A percentile compares a stretch with the other conserved stretches of the same genome.
Evolutionary conservation across 2,797 vertebrate genomes (phyloP).

Genomic region (Danio tinwini): DNA sequence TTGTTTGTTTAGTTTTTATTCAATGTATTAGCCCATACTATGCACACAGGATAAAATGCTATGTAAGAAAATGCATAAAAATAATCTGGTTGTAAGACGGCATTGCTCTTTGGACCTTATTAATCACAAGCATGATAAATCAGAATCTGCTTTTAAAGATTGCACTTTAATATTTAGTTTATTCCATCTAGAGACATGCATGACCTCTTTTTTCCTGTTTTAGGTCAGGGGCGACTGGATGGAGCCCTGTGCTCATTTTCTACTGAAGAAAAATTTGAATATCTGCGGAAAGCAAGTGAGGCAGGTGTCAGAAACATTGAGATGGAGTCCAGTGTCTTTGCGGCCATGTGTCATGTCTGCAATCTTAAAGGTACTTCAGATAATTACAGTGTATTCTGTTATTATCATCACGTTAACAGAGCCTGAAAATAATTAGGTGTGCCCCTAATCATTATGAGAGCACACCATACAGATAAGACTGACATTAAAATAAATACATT

Average conservation of each 20-base stretch:
- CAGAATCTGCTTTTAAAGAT: not conserved
- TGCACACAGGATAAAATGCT: not conserved
- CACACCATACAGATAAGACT: not conserved
- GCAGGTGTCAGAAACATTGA: conserved; percentile 87
- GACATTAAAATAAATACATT: too few species aligned
- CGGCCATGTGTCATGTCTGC: conserved; percentile 86
- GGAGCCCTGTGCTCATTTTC: conserved; percentile 90
- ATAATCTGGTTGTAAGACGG: not conserved
- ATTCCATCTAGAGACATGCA: not conserved
- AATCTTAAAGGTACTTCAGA: conserved; percentile 82
- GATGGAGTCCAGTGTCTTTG: conserved; percentile 89
- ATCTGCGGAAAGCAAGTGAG: conserved; percentile 82
- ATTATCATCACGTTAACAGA: not conserved
- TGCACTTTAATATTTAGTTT: not conserved
- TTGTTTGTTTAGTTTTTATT: not conserved
- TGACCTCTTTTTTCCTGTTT: not conserved
- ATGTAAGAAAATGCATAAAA: not conserved
- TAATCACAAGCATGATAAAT: not conserved
- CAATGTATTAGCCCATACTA: not conserved
- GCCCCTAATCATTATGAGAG: not conserved
- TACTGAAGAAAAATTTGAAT: conserved; percentile 85
- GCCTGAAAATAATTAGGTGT: not conserved
- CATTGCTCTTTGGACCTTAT: not conserved
- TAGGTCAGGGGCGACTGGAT: conserved; percentile 87
- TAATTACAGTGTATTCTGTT: not conserved